These are phyloP conservation scores for Erethizon dorsatum DNA, from an alignment of 2,797 vertebrate species.

Conservation along the genomic window DNA sequence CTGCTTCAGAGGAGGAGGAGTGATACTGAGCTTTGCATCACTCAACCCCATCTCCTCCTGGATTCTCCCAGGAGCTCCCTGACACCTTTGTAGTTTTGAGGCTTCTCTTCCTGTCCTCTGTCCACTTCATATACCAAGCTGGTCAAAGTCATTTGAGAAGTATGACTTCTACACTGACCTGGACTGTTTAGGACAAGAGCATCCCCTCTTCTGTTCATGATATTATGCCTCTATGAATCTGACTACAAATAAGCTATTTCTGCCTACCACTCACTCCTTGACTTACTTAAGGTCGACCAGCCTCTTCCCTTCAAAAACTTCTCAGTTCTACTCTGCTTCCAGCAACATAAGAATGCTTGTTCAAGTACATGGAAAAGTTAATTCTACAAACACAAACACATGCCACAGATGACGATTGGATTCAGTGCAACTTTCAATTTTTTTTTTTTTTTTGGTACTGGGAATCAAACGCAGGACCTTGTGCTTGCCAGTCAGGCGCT, in stretches of 20 bases:
- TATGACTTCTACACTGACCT: constrained; percentile 11
- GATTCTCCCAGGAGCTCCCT: neutral
- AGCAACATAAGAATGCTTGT: neutral
- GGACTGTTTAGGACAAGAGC: neutral
- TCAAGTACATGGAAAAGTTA: constrained; percentile 11
- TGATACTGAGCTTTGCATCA: neutral
- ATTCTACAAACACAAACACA: neutral
- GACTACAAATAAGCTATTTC: neutral
- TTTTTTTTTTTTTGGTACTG: no score
- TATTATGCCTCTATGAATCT: constrained; percentile 2
- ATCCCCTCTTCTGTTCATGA: neutral
- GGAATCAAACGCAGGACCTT: no score
- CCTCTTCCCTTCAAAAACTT: neutral
- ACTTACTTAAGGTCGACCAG: constrained; percentile 5
- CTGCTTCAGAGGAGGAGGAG: neutral
- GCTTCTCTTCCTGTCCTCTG: neutral
- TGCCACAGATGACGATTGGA: neutral
- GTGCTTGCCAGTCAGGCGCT: no score
- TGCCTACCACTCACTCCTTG: neutral
- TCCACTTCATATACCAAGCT: neutral
- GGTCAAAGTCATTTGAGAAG: neutral
- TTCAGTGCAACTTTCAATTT: neutral
- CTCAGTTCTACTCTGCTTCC: neutral
- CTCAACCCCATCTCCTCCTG: neutral
- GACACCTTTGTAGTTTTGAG: neutral